Base-by-base conservation (phyloP, 1,140 invertebrate genomes). In the Pseudobourletiella spinata region DNA sequence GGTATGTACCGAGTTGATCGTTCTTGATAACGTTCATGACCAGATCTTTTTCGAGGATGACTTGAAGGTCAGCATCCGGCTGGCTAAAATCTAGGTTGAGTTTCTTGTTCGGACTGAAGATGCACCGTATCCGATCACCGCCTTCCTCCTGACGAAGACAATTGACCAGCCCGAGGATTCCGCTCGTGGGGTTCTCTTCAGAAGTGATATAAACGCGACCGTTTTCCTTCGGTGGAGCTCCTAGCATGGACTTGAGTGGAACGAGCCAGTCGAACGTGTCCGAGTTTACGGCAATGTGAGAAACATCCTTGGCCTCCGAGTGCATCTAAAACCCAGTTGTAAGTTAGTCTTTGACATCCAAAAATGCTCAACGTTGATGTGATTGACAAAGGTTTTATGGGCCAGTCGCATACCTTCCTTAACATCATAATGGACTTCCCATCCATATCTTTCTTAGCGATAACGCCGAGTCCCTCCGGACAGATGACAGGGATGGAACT, bases 371-470 rank as follows among this genome's bases (percentile, higher is more conserved):
- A n/a, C n/a, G n/a, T n/a, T n/a, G n/a, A n/a, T n/a, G n/a, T n/a
- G n/a, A n/a, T n/a, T n/a, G n/a, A n/a, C n/a, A n/a, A 98, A 57
- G 81, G 74, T 32, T 93, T 74, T 70, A 83, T 77, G 15, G 88
- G 89, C 46, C 69, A 72, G 0, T 52, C n/a, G n/a, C n/a, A n/a
- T 52, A 67, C 84, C 86, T 69, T 81, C 77, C 63, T 84, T 82
- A 70, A 90, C 85, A 0, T 85, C 78, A 16, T n/a, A n/a, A n/a
- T n/a, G n/a, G n/a, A n/a, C n/a, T n/a, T n/a, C n/a, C n/a, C n/a
- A n/a, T n/a, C n/a, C n/a, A n/a, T n/a, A n/a, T n/a, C n/a, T n/a
- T n/a, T n/a, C n/a, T n/a, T n/a, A n/a, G n/a, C n/a, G n/a, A n/a
- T n/a, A n/a, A n/a, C n/a, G n/a, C n/a, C n/a, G n/a, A n/a, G n/a